Percentiles rank a stretch among this genome's conserved stretches.
Conservation (phyloP, 2,888 invertebrate species). For the Digitonthophagus gazella region DNA sequence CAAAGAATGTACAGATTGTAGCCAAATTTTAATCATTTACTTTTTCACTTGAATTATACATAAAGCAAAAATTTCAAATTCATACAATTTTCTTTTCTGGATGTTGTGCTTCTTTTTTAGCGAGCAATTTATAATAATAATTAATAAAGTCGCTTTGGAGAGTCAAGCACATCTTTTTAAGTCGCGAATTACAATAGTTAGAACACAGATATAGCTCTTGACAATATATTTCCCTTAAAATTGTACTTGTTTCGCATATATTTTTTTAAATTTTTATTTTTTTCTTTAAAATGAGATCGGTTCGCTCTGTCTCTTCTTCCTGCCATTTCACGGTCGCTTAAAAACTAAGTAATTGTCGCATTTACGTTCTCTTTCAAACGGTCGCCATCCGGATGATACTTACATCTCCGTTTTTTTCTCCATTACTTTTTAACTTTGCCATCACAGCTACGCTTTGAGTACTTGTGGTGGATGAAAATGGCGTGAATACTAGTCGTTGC, state of each 20-base stretch:
- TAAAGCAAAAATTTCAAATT: no score
- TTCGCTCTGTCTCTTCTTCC: background rate
- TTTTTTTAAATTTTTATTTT: constrained; percentile 1
- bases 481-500: constrained; percentile 7
- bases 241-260: constrained; percentile 11
- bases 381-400: background rate
- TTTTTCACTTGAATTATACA: no score
- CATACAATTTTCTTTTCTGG: no score
- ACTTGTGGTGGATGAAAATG: constrained; percentile 7
- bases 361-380: background rate
- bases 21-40: no score
- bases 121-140: no score
- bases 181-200: constrained; percentile 4
- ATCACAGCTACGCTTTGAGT: constrained; percentile 14
- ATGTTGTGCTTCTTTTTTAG: no score
- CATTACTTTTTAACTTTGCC: background rate
- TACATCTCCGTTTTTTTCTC: background rate
- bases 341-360: constrained; percentile 2
- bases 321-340: background rate
- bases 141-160: constrained; percentile 8
- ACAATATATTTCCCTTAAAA: constrained; percentile 1
- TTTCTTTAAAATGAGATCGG: constrained; percentile 9
- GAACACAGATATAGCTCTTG: constrained; percentile 20
- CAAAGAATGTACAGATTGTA: no score
- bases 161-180: constrained; percentile 11